These are phyloP conservation scores for Halcyon badia DNA, from an alignment of 2,797 vertebrate genomes.

Conservation along the genomic window DNA sequence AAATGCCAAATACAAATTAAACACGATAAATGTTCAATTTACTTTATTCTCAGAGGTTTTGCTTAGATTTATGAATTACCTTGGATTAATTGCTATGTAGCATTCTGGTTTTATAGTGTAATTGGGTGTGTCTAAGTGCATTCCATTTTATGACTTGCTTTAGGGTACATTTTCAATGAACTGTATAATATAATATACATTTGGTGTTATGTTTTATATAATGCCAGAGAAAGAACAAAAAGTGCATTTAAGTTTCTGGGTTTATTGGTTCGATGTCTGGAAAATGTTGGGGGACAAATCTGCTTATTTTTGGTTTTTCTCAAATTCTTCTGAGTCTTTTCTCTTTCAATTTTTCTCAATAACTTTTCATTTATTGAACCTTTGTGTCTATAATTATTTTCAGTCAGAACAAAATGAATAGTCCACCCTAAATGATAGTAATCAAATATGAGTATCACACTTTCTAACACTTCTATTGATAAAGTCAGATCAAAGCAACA, in stretches of 20 bases:
- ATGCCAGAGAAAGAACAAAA: constrained; percentile 52
- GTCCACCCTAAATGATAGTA: neutral
- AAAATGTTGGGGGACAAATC: constrained; percentile 32
- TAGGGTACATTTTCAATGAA: constrained; percentile 68
- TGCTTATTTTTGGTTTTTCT: constrained; percentile 37
- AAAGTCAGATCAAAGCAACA: neutral
- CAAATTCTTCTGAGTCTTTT: neutral
- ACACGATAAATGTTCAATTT: constrained; percentile 7
- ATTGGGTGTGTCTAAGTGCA: constrained; percentile 73
- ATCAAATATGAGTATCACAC: neutral
- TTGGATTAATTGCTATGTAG: constrained; percentile 60
- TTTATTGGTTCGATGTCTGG: constrained; percentile 42
- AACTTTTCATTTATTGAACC: neutral
- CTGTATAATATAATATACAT: constrained; percentile 62
- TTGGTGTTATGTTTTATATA: constrained; percentile 56
- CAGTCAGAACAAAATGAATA: neutral
- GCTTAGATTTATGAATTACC: constrained; percentile 70
- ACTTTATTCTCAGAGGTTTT: constrained; percentile 64
- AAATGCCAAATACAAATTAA: constrained; percentile 56
- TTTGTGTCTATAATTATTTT: neutral
- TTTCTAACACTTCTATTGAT: neutral
- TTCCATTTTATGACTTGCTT: constrained; percentile 71
- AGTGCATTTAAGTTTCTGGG: constrained; percentile 8
- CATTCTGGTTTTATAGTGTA: constrained; percentile 73
- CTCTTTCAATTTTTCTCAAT: neutral